A percentile compares a stretch with the other conserved stretches of the same genome.
Conservation (phyloP, 2,113 vertebrate genomes). For the Origma solitaria region DNA sequence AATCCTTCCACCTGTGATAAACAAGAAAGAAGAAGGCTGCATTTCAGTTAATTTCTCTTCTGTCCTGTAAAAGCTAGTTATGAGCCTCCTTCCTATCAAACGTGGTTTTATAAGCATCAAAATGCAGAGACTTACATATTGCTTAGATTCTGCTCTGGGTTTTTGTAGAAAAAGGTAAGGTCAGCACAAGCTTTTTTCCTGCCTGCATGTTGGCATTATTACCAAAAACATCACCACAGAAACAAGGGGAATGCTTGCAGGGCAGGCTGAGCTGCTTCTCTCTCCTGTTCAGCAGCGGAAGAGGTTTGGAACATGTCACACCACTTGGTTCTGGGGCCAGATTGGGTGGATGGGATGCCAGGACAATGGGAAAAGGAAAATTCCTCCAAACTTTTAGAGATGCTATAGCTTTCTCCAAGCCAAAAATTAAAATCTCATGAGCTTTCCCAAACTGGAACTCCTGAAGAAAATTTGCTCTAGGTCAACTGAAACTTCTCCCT, state of each 20-base stretch:
- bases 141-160: neutral
- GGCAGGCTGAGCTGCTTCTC: neutral
- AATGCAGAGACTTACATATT: neutral
- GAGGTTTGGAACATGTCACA: neutral
- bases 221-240: neutral
- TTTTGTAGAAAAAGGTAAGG: neutral
- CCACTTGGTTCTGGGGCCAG: neutral
- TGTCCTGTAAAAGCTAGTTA: neutral
- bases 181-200: neutral
- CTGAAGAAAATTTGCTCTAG: neutral
- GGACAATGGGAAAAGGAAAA: neutral
- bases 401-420: neutral
- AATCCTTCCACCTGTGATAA: neutral
- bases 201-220: neutral
- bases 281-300: neutral
- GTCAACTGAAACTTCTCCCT: neutral
- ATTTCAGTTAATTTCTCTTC: neutral
- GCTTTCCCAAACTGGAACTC: neutral
- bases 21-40: neutral
- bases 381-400: neutral
- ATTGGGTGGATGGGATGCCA: neutral
- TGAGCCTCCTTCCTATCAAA: neutral
- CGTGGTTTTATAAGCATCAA: neutral
- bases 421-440: neutral
- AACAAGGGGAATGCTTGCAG: neutral